Evolutionary conservation across 2,888 invertebrate species (phyloP), one percentile per base, ranked within the genome.

Genomic region (Vesta saturnalis): DNA sequence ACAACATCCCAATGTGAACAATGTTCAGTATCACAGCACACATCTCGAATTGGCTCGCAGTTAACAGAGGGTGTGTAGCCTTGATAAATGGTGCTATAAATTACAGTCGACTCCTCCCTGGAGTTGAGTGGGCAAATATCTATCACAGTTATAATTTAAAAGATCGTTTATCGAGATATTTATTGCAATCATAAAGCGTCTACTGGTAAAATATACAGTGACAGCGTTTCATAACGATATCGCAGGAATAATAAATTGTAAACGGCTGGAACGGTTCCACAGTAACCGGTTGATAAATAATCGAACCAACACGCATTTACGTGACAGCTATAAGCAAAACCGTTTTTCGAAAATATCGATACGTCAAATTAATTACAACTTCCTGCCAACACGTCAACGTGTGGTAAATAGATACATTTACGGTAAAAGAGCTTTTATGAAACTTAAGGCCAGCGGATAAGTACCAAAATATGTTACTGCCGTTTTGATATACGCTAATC

Each of bases 11-110:
- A 60, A 71, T 65, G 64, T 69, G 67, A 70, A 68, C 69, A 72
- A 59, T 67, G 71, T 71, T 67, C 70, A 71, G 78, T 83, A 82
- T 82, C 82, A 80, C 79, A 80, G 85, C 86, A 86, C 85, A 86
- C 86, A 87, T 87, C 86, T 86, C 84, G 84, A 86, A 86, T 86
- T 85, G 86, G 86, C 85, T 85, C 83, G 83, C 83, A 83, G 83
- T 83, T 83, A 83, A 82, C 83, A 83, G 83, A 84, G 84, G 84
- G 84, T 84, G 84, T 84, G 84, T 84, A 83, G 80, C 83, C 79
- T 83, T 85, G 85, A 85, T 85, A 84, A 85, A 85, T 85, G 84
- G 82, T 77, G 77, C 78, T 80, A 83, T 85, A 85, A 85, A 85
- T 85, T 84, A 84, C 79, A 75, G 76, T 74, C 80, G 80, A 79